Evolutionary conservation across 2,888 invertebrate species (phyloP), one percentile per base, ranked within the genome.

Genomic region (Lasioglossum pauxillum): DNA sequence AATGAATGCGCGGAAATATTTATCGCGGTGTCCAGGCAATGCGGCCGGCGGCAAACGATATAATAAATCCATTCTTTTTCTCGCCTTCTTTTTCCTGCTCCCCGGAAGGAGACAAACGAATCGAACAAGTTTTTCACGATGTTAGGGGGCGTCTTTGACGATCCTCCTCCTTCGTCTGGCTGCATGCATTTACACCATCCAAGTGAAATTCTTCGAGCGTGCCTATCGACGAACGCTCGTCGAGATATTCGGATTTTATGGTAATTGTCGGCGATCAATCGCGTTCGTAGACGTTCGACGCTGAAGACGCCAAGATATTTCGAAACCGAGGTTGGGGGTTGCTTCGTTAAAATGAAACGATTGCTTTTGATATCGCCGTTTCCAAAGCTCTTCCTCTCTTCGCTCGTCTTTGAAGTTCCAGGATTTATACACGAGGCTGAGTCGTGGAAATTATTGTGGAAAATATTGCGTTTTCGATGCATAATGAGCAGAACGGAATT

Each of bases 11-110:
- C 60, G 69, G 38, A 82, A 84, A 83, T 85, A 88, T 88, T 83
- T 81, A 82, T 41, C 60, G 64, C 46, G 75, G 19, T 67, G 71
- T 74, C 74, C 27, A 27, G 27, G 16, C 27, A 44, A 16, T 44
- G 44, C n/a, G 5, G n/a, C 14, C 38, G 57, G 8, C 41, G 53
- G 14, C 57, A 31, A 14, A 64, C 49, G 77, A 49, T 14, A 35
- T 83, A 83, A 88, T 85, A 88, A 88, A 88, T 88, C 71, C 73
- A 75, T 69, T 79, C 76, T 38, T 78, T 49, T 79, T 83, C 77
- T 78, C 44, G 64, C 75, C 80, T 73, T 79, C 76, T 38, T 75
- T 49, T 79, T 83, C 78, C 80, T 5, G 38, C 35, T 69, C 10
- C 23, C 23, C 69, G 19, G 10, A 35, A 23, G 0, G 10, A 38